A percentile compares a stretch with the other conserved stretches of the same genome.
These are phyloP conservation scores for Melanotaenia pygmaea DNA, from an alignment of 2,797 vertebrate species.

Conservation along the genomic window DNA sequence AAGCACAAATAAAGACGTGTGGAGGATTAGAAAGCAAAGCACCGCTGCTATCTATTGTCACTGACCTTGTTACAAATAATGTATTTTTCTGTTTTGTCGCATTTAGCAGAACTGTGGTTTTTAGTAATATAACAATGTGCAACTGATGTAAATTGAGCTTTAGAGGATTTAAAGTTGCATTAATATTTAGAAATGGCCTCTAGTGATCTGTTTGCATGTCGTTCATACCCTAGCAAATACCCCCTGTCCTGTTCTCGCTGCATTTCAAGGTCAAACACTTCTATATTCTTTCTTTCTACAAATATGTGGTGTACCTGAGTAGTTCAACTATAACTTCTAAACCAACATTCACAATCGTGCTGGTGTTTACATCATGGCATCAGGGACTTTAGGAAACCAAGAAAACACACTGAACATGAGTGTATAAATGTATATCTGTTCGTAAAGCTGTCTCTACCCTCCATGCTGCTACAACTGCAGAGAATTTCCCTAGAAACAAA, in stretches of 20 bases:
- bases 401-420: not conserved
- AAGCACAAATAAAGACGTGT: slow-evolving; percentile 43
- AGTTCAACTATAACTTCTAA: not conserved
- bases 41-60: slow-evolving; percentile 7
- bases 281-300: not conserved
- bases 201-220: slow-evolving; percentile 34
- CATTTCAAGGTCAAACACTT: slow-evolving; percentile 54
- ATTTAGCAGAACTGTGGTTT: slow-evolving; percentile 14
- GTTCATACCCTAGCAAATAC: slow-evolving; percentile 1
- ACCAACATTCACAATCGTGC: not conserved
- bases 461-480: not conserved
- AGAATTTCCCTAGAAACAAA: not conserved
- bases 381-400: not conserved
- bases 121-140: slow-evolving; percentile 3
- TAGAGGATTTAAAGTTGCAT: slow-evolving; percentile 37
- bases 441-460: not conserved
- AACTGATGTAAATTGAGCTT: slow-evolving; percentile 21
- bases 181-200: slow-evolving; percentile 43
- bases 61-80: not conserved
- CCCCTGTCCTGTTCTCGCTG: not conserved
- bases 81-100: slow-evolving; percentile 49
- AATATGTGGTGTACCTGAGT: not conserved
- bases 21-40: slow-evolving; percentile 30
- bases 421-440: not conserved
- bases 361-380: not conserved